These are phyloP conservation scores for Oryzias javanicus DNA, from an alignment of 2,113 vertebrate species.

Conservation along the genomic window DNA sequence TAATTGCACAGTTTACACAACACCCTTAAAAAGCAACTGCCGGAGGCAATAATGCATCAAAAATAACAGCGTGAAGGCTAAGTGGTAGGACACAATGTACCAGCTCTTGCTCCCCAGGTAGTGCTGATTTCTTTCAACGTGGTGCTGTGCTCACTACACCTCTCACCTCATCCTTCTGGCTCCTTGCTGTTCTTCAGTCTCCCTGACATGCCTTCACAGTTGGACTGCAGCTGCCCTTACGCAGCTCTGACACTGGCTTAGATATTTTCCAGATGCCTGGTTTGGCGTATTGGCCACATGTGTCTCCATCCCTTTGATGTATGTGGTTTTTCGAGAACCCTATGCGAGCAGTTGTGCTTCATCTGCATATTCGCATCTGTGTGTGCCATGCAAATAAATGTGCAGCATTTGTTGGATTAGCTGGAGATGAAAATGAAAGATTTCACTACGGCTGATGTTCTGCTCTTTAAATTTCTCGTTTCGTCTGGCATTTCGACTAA, in stretches of 20 bases:
- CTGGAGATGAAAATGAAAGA: slow-evolving; percentile 20
- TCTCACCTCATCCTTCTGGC: slow-evolving; percentile 57
- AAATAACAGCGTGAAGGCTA: slow-evolving; percentile 55
- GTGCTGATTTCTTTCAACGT: slow-evolving; percentile 62
- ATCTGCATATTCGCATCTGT: slow-evolving; percentile 2
- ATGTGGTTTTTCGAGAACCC: slow-evolving; percentile 10
- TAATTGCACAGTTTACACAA: slow-evolving; percentile 37
- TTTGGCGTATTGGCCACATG: slow-evolving; percentile 28
- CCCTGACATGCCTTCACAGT: slow-evolving; percentile 52
- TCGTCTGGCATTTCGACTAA: slow-evolving; percentile 50
- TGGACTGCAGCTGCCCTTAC: slow-evolving; percentile 51
- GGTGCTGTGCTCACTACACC: slow-evolving; percentile 44
- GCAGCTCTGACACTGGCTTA: slow-evolving; percentile 34
- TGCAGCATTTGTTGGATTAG: slow-evolving; percentile 26
- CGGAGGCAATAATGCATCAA: slow-evolving; percentile 42
- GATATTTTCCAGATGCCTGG: slow-evolving; percentile 68
- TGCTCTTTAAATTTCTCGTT: slow-evolving; percentile 35
- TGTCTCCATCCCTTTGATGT: slow-evolving; percentile 33
- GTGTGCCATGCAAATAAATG: slow-evolving; percentile 8
- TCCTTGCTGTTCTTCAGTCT: slow-evolving; percentile 61
- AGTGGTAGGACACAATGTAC: slow-evolving; percentile 57
- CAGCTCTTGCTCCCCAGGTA: slow-evolving; percentile 48
- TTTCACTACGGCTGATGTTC: slow-evolving; percentile 35
- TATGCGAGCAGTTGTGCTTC: neutral
- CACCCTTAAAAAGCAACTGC: slow-evolving; percentile 20